A percentile compares a stretch with the other conserved stretches of the same genome.
Conservation (phyloP, 1,140 invertebrate genomes). For the Drosophila fuyamai region DNA sequence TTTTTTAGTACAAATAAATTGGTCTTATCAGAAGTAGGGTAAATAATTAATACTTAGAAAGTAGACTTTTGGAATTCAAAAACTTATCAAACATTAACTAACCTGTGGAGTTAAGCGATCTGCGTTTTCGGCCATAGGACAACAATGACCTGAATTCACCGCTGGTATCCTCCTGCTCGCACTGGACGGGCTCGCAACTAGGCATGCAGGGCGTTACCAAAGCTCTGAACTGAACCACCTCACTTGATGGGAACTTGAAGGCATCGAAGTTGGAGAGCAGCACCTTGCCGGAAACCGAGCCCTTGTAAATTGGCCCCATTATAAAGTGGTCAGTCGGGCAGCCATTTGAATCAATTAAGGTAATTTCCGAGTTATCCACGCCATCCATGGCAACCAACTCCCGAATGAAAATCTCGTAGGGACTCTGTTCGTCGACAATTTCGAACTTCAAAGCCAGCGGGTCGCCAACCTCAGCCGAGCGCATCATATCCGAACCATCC, state of each 20-base stretch:
- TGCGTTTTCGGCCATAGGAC: constrained; percentile 89
- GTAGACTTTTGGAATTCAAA: too few relatives aligned
- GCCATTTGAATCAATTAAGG: constrained; percentile 95
- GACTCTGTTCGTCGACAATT: constrained; percentile 95
- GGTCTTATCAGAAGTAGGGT: too few relatives aligned
- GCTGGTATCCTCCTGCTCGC: constrained; percentile 91
- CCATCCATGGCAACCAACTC: constrained; percentile 97
- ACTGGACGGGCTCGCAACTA: constrained; percentile 95
- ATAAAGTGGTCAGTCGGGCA: constrained; percentile 97
- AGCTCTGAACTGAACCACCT: constrained; percentile 97
- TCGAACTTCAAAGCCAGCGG: constrained; percentile 95
- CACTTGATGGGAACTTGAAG: constrained; percentile 97
- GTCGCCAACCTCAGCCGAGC: constrained; percentile 94
- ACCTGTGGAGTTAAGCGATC: constrained; percentile 57
- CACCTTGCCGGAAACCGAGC: constrained; percentile 90
- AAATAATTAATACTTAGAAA: too few relatives aligned
- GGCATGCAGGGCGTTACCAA: constrained; percentile 97
- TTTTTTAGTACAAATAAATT: too few relatives aligned
- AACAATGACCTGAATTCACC: constrained; percentile 92
- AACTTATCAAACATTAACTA: background rate
- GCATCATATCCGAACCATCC: constrained; percentile 89
- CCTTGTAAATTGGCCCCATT: constrained; percentile 95
- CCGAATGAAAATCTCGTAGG: constrained; percentile 97
- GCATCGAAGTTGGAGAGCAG: constrained; percentile 97
- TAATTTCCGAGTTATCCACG: constrained; percentile 95